Conservation (phyloP, 2,113 vertebrate genomes). For the Rallus limicola region DNA sequence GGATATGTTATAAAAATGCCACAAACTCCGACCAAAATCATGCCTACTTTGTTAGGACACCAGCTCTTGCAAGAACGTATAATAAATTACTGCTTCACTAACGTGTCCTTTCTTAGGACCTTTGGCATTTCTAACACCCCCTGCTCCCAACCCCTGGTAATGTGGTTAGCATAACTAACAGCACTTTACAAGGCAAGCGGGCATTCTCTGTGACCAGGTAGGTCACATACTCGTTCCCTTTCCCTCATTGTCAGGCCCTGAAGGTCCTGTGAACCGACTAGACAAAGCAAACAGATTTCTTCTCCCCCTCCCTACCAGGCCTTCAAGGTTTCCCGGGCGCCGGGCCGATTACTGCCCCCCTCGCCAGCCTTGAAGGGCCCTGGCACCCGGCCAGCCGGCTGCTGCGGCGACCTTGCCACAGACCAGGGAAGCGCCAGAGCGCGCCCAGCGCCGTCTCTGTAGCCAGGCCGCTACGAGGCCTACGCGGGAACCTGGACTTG, state of each 20-base stretch:
- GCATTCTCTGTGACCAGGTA: fast-evolving
- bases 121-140: too few relatives aligned
- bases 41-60: too few relatives aligned
- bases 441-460: background rate
- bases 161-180: background rate
- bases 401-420: background rate
- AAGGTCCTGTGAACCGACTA: background rate
- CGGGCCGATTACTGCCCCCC: background rate
- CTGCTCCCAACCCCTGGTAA: fast-evolving
- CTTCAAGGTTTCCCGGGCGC: background rate
- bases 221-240: background rate
- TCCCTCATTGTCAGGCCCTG: background rate
- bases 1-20: too few relatives aligned
- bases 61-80: too few relatives aligned
- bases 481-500: background rate
- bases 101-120: too few relatives aligned
- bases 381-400: background rate
- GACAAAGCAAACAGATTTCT: background rate
- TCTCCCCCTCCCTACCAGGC: background rate
- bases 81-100: too few relatives aligned
- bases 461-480: background rate
- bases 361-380: background rate
- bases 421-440: background rate
- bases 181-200: background rate
- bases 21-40: too few relatives aligned